phyloP scores from a whole-genome alignment of 2,113 vertebrate genomes.

The Cromileptes altivelis region DNA sequence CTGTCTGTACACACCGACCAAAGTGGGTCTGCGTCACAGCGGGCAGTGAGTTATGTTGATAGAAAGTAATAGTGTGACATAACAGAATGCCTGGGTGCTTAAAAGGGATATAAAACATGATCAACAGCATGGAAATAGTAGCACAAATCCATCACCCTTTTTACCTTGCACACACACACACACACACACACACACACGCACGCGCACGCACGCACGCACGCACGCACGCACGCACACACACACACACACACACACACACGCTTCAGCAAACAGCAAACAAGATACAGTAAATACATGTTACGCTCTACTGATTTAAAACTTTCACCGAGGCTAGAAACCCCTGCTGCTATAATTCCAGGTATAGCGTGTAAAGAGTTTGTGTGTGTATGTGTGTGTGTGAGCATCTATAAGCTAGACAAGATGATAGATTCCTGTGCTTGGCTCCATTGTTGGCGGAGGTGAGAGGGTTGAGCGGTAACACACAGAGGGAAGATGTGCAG shows the following conservation, averaged over 20 bases:
- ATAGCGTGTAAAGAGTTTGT: not conserved
- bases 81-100: constrained; percentile 20
- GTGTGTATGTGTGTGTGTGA: not conserved
- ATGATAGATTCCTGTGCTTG: constrained; percentile 34
- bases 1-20: constrained; percentile 18
- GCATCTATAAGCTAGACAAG: not conserved
- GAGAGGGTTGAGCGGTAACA: constrained; percentile 27
- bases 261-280: not conserved
- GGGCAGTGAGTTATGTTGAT: constrained; percentile 18
- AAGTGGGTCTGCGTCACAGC: constrained; percentile 30
- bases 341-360: constrained; percentile 11
- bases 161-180: not conserved
- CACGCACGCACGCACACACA: not conserved
- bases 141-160: not conserved
- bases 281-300: constrained; percentile 12
- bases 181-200: constrained; percentile 7
- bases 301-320: constrained; percentile 23
- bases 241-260: not conserved
- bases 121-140: constrained; percentile 17
- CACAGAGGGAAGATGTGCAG: constrained; percentile 10
- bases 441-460: constrained; percentile 6
- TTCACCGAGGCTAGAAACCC: constrained; percentile 1
- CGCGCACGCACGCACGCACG: too few relatives aligned
- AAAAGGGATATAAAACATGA: constrained; percentile 42
- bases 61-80: constrained; percentile 32